Base-by-base conservation (phyloP, 2,888 invertebrate species). In the Perithous albicinctus region DNA sequence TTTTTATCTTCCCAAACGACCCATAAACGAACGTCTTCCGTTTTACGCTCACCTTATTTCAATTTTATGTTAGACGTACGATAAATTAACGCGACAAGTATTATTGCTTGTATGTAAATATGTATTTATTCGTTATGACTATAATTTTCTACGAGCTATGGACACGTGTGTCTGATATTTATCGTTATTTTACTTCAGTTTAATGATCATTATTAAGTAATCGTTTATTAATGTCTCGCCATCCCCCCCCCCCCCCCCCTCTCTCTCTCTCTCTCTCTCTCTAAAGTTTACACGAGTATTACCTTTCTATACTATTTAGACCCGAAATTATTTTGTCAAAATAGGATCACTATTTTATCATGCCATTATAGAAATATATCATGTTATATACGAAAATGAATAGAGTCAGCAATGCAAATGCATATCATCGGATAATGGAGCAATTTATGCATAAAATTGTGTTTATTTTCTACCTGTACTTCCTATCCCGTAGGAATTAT, bases 91-190 rank as follows among this genome's bases (percentile, higher is more conserved):
- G 38, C 64, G 35, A 70, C 56, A 70, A 72, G 67, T 46, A 4
- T 4, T 48, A 70, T 18, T 78, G 38, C 59, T 72, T 77, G 51
- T 69, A 29, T 83, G 80, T 83, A 80, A 83, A 80, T 83, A 67
- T 73, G 76, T 83, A 83, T 83, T 83, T 83, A 83, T 83, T 83
- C 74, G 38, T 35, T 73, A 77, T 69, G 61, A 43, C 63, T 61
- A 29, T 77, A 46, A 72, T 72, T 81, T 77, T 78, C 51, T 78
- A 70, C 76, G 77, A 41, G 38, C 46, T 46, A 63, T 59, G 54
- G 73, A 41, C 75, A 29, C 51, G 23, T 15, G 12, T 77, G 56
- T 63, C 64, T 12, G 23, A 23, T 61, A 75, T 70, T 70, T 66
- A 66, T 75, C 64, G 12, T 35, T 59, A 26, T 70, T 75, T 70